Evolutionary conservation across 2,113 vertebrate species (phyloP).

Genomic region (Megaptera novaeangliae): DNA sequence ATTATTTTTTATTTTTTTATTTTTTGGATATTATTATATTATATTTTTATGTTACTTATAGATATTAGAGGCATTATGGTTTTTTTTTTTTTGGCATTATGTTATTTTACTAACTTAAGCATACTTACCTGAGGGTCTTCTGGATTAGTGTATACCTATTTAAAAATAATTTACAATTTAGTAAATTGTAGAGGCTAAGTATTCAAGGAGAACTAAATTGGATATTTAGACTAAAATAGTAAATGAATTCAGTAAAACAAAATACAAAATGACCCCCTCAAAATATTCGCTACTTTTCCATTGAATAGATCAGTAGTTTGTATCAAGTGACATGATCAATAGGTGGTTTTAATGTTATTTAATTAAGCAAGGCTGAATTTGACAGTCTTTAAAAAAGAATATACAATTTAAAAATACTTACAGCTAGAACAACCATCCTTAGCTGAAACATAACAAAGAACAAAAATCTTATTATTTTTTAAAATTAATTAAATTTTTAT

Average conservation of each 20-base stretch:
- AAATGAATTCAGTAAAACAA: constrained; percentile 45
- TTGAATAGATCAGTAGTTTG: background rate
- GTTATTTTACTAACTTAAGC: background rate
- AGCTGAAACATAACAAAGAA: constrained; percentile 84
- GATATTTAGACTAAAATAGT: background rate
- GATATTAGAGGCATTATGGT: background rate
- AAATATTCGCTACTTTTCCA: constrained; percentile 13
- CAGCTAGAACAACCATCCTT: constrained; percentile 89
- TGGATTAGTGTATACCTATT: constrained; percentile 90
- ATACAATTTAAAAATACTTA: constrained; percentile 84
- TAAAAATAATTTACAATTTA: constrained; percentile 56
- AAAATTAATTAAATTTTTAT: too few species aligned
- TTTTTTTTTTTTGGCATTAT: background rate
- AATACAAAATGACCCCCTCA: background rate
- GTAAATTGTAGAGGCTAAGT: background rate
- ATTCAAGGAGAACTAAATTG: constrained; percentile 31
- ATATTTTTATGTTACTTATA: constrained; percentile 26
- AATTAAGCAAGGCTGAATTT: constrained; percentile 30
- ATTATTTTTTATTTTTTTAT: too few species aligned
- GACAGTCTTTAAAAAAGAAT: background rate
- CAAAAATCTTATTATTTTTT: constrained; percentile 55
- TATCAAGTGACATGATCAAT: constrained; percentile 24
- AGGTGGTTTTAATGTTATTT: constrained; percentile 39
- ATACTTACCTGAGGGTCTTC: constrained; percentile 89
- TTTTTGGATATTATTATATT: background rate